These are phyloP conservation scores for Embiotoca jacksoni DNA, from an alignment of 2,113 vertebrate species.

Conservation along the genomic window DNA sequence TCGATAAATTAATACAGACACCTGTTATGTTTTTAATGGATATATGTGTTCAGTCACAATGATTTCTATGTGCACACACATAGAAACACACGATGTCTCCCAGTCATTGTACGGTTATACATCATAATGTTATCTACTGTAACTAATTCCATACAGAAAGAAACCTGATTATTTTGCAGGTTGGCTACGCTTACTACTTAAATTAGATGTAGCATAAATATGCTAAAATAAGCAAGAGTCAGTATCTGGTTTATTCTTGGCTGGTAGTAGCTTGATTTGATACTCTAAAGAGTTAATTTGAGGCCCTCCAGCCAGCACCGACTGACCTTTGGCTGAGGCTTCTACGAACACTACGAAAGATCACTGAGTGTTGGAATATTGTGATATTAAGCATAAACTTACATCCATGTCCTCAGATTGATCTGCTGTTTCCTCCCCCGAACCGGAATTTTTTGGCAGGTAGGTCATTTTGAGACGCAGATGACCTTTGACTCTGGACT, in stretches of 20 bases:
- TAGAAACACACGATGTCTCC: too few species aligned
- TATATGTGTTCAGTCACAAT: too few species aligned
- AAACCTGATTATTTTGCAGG: background rate
- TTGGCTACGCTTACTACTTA: background rate
- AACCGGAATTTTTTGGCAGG: conserved; percentile 89
- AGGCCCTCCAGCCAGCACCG: background rate
- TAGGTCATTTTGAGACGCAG: conserved; percentile 99
- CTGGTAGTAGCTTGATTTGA: too few species aligned
- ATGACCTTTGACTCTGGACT: conserved; percentile 96
- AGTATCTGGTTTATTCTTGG: too few species aligned
- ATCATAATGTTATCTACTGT: too few species aligned
- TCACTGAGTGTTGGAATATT: background rate
- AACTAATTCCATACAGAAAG: background rate
- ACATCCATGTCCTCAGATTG: conserved; percentile 93
- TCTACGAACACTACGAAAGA: background rate
- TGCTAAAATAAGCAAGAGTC: too few species aligned
- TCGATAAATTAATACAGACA: too few species aligned
- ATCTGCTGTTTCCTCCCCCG: conserved; percentile 89
- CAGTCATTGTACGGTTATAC: too few species aligned
- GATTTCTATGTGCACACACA: too few species aligned
- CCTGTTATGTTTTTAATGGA: too few species aligned
- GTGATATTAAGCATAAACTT: conserved; percentile 50
- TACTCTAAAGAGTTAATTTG: background rate
- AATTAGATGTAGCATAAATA: too few species aligned
- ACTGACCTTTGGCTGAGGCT: background rate